Evolutionary conservation across 2,113 vertebrate genomes (phyloP).

Genomic region (Tragulus kanchil): DNA sequence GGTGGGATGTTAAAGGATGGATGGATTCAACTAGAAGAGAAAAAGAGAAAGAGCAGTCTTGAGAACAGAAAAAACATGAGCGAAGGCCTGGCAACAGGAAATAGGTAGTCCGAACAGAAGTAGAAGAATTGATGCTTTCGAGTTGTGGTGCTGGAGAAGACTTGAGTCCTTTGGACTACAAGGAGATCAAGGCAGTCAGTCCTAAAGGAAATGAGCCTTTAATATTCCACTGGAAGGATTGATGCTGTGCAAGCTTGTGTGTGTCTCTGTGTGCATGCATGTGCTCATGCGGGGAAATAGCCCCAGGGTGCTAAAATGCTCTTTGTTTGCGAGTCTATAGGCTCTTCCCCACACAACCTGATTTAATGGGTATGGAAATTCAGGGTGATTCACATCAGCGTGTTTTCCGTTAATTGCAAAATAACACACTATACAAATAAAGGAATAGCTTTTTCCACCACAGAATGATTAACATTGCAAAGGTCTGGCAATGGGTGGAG

Average conservation of each 20-base stretch:
- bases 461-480: conserved; percentile 30
- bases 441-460: conserved; percentile 6
- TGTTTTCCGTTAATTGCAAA: conserved; percentile 6
- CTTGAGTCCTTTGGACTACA: neutral
- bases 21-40: neutral
- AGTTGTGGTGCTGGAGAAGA: neutral
- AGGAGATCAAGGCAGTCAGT: neutral
- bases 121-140: neutral
- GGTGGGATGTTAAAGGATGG: neutral
- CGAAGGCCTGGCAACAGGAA: neutral
- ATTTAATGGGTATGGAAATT: neutral
- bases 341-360: neutral
- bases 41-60: neutral
- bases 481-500: neutral
- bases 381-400: neutral
- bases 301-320: no score
- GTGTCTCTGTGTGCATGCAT: neutral
- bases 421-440: neutral
- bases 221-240: neutral
- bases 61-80: neutral
- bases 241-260: neutral
- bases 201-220: neutral
- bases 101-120: neutral
- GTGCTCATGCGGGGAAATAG: fast-evolving
- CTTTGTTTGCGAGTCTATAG: neutral